phyloP scores from a whole-genome alignment of 2,888 invertebrate species.

The Pachymerium ferrugineum region DNA sequence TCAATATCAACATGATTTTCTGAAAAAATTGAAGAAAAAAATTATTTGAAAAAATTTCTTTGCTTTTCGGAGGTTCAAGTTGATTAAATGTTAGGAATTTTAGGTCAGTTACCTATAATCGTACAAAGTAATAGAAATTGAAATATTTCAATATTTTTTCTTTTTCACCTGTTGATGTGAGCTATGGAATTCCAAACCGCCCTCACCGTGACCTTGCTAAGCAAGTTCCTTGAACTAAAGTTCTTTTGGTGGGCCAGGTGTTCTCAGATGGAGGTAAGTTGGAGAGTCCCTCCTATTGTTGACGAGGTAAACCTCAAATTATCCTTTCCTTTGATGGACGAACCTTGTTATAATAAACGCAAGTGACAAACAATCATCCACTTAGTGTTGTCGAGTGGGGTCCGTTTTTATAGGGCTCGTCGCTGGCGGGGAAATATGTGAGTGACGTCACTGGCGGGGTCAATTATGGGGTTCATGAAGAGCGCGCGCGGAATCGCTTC shows the following conservation, averaged over 20 bases:
- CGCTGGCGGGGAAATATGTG: constrained; percentile 8
- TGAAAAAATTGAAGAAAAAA: too few species aligned
- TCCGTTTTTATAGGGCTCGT: background rate
- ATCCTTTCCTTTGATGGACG: background rate
- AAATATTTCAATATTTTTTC: too few species aligned
- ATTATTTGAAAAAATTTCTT: too few species aligned
- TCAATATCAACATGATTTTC: too few species aligned
- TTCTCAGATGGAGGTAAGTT: background rate
- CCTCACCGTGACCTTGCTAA: background rate
- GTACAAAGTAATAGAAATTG: too few species aligned
- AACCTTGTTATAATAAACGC: background rate
- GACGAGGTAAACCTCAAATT: constrained; percentile 8
- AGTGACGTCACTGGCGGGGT: constrained; percentile 8
- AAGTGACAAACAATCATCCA: constrained; percentile 9
- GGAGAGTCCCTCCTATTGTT: background rate
- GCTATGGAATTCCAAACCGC: constrained; percentile 6
- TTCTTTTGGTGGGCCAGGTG: background rate
- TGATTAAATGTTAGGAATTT: too few species aligned
- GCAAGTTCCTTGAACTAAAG: background rate
- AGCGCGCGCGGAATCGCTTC: constrained; percentile 4
- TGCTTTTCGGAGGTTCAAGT: too few species aligned
- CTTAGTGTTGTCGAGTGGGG: constrained; percentile 9
- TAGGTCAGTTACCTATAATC: too few species aligned
- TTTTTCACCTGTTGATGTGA: background rate
- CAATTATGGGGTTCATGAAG: constrained; percentile 13